Evolutionary conservation across 2,888 invertebrate species (phyloP).

Genomic region (Hydroisotoma schaefferi): DNA sequence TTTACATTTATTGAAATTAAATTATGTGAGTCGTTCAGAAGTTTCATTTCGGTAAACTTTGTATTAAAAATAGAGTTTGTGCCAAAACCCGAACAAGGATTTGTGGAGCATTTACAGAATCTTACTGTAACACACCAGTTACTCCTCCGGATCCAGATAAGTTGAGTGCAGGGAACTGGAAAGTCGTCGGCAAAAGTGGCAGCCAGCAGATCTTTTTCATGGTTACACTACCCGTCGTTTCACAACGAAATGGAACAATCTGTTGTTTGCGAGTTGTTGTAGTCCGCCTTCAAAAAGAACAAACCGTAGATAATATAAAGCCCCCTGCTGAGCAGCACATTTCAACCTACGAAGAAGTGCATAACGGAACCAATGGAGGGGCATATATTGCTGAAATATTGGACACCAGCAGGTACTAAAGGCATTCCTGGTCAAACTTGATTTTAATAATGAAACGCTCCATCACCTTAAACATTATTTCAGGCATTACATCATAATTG

Average conservation of each 20-base stretch:
- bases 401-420: slow-evolving; percentile 49
- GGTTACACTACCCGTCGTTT: slow-evolving; percentile 65
- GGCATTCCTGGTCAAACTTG: neutral
- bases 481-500: slow-evolving; percentile 45
- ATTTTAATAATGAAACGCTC: neutral
- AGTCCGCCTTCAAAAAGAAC: slow-evolving; percentile 64
- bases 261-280: slow-evolving; percentile 78
- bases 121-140: slow-evolving; percentile 67
- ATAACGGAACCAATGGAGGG: slow-evolving; percentile 63
- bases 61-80: slow-evolving; percentile 57
- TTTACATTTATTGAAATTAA: slow-evolving; percentile 9
- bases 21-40: neutral
- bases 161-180: slow-evolving; percentile 53
- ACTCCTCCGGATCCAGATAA: slow-evolving; percentile 66
- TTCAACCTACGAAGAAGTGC: slow-evolving; percentile 69
- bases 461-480: too few relatives aligned
- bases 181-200: slow-evolving; percentile 56
- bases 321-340: slow-evolving; percentile 67
- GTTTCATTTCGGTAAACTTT: neutral
- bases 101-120: slow-evolving; percentile 64
- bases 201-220: slow-evolving; percentile 67
- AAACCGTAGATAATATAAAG: slow-evolving; percentile 64
- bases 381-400: slow-evolving; percentile 84
- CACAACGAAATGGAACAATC: slow-evolving; percentile 81
- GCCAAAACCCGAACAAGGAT: slow-evolving; percentile 73